Evolutionary conservation across 1,140 invertebrate genomes (phyloP), one percentile per base, ranked within the genome.

Genomic region (Rhagoletis pomonella): DNA sequence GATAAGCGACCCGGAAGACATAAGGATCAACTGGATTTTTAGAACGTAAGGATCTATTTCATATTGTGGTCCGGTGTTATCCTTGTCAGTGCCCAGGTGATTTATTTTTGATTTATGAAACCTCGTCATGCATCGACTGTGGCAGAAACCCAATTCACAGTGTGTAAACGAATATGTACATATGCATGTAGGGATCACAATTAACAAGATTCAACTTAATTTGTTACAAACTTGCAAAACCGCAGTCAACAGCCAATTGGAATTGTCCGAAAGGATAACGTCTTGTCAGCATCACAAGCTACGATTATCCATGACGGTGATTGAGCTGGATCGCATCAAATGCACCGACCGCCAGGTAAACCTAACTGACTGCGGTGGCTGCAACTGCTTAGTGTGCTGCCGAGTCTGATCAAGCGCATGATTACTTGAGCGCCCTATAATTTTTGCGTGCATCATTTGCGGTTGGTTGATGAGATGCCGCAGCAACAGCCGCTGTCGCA

Each of bases 381-480:
- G 73, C 73, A 81, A 81, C 47, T 55, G 73, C 50, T 50, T 81
- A 55, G 47, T 14, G 47, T 81, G 47, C 47, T 81, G 73, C 50
- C 17, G 73, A 14, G 73, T 17, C 47, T 81, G 73, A 55, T 81
- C 47, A 50, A 81, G 73, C 73, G 73, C 73, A 81, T 81, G 73
- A 81, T 81, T 81, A 55, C 44, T 81, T 81, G 73, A 81, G 73
- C 44, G 73, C 73, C 73, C 73, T 81, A 81, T 81, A 81, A 81
- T 81, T 81, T 81, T 81, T 47, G 73, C 73, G 73, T 81, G 73
- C 47, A 81, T 81, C 73, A 55, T 81, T 81, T 81, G 44, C 47
- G 73, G 73, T 81, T 50, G 73, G 19, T 81, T n/a, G n/a, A n/a
- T n/a, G n/a, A n/a, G 17, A 55, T 50, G 73, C 73, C 73, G 47